Evolutionary conservation across 92 coral and sea anemone genomes (phyloP).

Genomic region (Anthopleura xanthogrammica): DNA sequence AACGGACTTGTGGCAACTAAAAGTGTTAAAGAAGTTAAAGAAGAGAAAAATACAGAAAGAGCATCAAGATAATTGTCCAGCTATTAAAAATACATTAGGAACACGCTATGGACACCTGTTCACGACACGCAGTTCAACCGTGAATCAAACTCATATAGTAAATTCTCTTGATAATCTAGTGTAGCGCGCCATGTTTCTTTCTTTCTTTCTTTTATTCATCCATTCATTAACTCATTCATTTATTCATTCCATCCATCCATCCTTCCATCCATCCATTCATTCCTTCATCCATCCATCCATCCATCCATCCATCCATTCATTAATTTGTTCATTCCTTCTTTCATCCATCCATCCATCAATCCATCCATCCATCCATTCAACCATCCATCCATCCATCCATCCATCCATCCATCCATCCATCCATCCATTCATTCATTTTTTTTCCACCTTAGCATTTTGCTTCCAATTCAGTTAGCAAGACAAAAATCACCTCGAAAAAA

Average conservation of each 20-base stretch:
- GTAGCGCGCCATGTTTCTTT: background rate
- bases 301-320: too few species aligned
- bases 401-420: too few species aligned
- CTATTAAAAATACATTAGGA: background rate
- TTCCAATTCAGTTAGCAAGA: background rate
- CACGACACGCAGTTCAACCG: background rate
- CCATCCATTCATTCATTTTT: too few species aligned
- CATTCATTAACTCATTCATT: too few species aligned
- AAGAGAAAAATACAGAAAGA: background rate
- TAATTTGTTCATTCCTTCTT: too few species aligned
- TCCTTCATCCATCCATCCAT: too few species aligned
- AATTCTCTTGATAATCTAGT: too few species aligned
- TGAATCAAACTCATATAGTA: background rate
- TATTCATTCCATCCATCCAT: too few species aligned
- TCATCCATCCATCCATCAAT: too few species aligned
- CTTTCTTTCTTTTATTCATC: background rate
- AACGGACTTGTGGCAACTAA: slow-evolving; percentile 1
- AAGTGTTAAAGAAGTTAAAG: background rate
- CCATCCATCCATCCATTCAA: too few species aligned
- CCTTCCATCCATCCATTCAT: too few species aligned
- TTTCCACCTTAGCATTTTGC: background rate
- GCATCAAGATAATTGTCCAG: background rate
- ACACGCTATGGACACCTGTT: background rate
- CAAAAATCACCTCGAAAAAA: background rate
- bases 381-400: background rate